Conservation (phyloP, 2,888 invertebrate genomes). For the Synergus laeviventris region DNA sequence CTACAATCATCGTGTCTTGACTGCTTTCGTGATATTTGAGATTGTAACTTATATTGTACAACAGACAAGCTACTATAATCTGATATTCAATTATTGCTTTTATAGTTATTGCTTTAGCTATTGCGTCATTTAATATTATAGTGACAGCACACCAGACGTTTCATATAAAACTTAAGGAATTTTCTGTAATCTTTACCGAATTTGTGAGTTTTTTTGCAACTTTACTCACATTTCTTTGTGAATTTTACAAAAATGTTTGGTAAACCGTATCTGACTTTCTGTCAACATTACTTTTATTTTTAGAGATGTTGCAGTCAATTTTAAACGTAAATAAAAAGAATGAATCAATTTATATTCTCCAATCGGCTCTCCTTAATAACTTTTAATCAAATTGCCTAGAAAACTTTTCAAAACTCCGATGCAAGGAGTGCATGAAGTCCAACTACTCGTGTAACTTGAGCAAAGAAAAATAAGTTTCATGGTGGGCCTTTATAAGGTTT, state of each 20-base stretch:
- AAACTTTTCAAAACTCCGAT: not conserved
- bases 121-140: too few relatives aligned
- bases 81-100: not conserved
- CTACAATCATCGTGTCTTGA: not conserved
- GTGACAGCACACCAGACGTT: too few relatives aligned
- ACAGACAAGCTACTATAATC: not conserved
- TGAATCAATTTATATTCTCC: not conserved
- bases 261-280: too few relatives aligned
- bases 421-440: not conserved
- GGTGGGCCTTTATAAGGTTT: not conserved
- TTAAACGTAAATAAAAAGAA: not conserved
- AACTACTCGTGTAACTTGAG: not conserved
- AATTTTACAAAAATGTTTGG: too few relatives aligned
- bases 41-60: not conserved
- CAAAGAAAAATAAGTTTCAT: not conserved
- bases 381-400: not conserved
- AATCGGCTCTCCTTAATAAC: not conserved
- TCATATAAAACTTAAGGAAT: too few relatives aligned
- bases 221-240: too few relatives aligned
- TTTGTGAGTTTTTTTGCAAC: too few relatives aligned
- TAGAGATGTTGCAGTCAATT: not conserved
- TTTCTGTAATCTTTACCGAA: too few relatives aligned
- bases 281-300: too few relatives aligned
- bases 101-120: too few relatives aligned
- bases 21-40: slow-evolving; percentile 3